These are phyloP conservation scores for Pandemis heparana DNA, from an alignment of 2,888 invertebrate species.

Conservation along the genomic window DNA sequence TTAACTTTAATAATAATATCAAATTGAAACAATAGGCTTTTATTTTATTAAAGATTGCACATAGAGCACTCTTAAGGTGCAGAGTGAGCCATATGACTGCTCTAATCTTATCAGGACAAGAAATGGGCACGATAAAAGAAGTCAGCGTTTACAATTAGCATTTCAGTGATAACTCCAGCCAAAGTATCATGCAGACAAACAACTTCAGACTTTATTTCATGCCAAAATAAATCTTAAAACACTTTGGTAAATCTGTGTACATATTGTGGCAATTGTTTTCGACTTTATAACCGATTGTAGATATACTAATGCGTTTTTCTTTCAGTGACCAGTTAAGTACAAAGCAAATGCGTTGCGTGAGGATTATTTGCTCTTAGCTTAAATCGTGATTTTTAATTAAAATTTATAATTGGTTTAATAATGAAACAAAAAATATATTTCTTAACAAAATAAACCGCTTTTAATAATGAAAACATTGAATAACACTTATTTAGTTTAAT, in stretches of 20 bases:
- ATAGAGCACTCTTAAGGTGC: slow-evolving; percentile 58
- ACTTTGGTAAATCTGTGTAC: not conserved
- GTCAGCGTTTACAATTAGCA: slow-evolving; percentile 76
- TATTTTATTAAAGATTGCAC: slow-evolving; percentile 41
- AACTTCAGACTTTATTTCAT: slow-evolving; percentile 50
- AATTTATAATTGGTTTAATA: not conserved
- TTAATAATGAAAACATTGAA: not conserved
- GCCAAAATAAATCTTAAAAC: slow-evolving; percentile 50
- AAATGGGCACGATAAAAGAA: slow-evolving; percentile 76
- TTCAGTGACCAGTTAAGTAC: slow-evolving; percentile 16
- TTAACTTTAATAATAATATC: slow-evolving; percentile 46
- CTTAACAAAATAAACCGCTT: not conserved
- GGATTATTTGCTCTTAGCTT: not conserved
- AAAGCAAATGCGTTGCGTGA: slow-evolving; percentile 5
- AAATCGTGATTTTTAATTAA: not conserved
- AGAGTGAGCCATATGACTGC: slow-evolving; percentile 74
- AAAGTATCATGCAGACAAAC: slow-evolving; percentile 62
- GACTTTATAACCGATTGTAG: slow-evolving; percentile 17
- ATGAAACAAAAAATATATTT: not conserved
- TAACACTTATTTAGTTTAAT: not conserved
- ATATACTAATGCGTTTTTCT: slow-evolving; percentile 21
- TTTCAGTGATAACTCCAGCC: slow-evolving; percentile 66
- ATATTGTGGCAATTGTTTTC: slow-evolving; percentile 29
- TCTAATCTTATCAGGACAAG: slow-evolving; percentile 77
- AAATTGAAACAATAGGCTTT: slow-evolving; percentile 43